A percentile compares a stretch with the other conserved stretches of the same genome.
Conservation (phyloP, 2,797 vertebrate genomes). For the Leptatherina wallacei region DNA sequence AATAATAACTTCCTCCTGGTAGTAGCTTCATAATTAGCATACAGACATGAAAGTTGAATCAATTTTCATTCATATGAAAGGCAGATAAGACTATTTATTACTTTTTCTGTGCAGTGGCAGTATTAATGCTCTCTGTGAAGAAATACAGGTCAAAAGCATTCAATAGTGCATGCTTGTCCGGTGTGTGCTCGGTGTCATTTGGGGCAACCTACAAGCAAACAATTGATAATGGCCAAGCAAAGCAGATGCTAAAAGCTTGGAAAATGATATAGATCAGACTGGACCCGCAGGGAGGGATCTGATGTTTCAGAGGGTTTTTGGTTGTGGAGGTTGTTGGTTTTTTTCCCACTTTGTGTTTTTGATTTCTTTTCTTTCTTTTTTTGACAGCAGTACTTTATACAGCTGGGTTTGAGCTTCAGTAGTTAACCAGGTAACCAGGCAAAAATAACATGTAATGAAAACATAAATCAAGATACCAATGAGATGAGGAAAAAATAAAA, state of each 20-base stretch:
- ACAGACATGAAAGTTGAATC: neutral
- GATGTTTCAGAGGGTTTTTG: neutral
- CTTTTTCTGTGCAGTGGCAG: neutral
- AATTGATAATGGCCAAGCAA: slow-evolving; percentile 18
- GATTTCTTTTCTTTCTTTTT: neutral
- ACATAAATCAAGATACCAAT: slow-evolving; percentile 21
- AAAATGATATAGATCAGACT: slow-evolving; percentile 41
- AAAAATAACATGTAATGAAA: slow-evolving; percentile 48
- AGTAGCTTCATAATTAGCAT: neutral
- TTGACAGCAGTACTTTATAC: neutral
- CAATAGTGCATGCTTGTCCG: slow-evolving; percentile 4
- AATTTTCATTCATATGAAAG: neutral
- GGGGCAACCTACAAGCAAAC: slow-evolving; percentile 38
- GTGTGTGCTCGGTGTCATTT: slow-evolving; percentile 29
- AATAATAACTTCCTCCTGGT: neutral
- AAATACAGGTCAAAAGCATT: slow-evolving; percentile 26
- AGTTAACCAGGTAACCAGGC: slow-evolving; percentile 21
- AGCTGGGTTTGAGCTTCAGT: slow-evolving; percentile 15
- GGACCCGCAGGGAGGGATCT: slow-evolving; percentile 15
- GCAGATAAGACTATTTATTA: neutral
- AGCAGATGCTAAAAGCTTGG: slow-evolving; percentile 42
- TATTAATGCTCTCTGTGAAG: slow-evolving; percentile 7
- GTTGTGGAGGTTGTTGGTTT: neutral
- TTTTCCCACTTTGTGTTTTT: slow-evolving; percentile 3
- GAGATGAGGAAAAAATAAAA: slow-evolving; percentile 1